phyloP scores from a whole-genome alignment of 2,113 vertebrate genomes.

The Boleophthalmus pectinirostris region DNA sequence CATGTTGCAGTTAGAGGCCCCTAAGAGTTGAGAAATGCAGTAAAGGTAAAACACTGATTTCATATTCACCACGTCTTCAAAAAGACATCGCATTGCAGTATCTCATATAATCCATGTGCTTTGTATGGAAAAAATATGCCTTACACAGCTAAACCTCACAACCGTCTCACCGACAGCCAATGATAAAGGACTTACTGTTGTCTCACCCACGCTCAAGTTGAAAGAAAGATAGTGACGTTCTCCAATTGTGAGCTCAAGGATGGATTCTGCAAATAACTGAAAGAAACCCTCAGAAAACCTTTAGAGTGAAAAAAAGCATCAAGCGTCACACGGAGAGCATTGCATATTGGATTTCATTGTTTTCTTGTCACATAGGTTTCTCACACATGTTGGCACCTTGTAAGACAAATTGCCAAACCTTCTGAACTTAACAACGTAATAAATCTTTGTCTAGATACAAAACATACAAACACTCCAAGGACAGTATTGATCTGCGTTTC shows the following conservation, averaged over 20 bases:
- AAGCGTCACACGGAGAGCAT: neutral
- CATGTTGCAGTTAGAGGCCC: neutral
- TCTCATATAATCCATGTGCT: neutral
- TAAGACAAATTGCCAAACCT: neutral
- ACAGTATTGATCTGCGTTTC: slow-evolving; percentile 27
- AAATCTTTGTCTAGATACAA: slow-evolving; percentile 2
- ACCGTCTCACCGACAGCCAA: slow-evolving; percentile 36
- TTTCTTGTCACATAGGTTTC: slow-evolving; percentile 13
- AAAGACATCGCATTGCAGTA: neutral
- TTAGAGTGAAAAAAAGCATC: neutral
- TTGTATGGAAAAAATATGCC: slow-evolving; percentile 18
- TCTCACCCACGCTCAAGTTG: slow-evolving; percentile 1
- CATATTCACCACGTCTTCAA: neutral
- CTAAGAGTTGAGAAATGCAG: neutral
- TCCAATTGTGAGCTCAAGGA: neutral
- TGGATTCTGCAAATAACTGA: neutral
- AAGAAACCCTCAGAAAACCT: neutral
- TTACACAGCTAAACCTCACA: slow-evolving; percentile 12
- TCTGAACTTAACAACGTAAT: neutral
- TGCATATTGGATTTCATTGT: neutral
- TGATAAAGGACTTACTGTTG: slow-evolving; percentile 22
- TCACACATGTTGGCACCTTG: slow-evolving; percentile 12
- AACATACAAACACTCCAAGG: slow-evolving; percentile 12
- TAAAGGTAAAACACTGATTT: slow-evolving; percentile 1
- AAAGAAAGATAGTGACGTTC: neutral